These are phyloP conservation scores for Petroica traversi DNA, from an alignment of 2,113 vertebrate genomes.

Conservation along the genomic window DNA sequence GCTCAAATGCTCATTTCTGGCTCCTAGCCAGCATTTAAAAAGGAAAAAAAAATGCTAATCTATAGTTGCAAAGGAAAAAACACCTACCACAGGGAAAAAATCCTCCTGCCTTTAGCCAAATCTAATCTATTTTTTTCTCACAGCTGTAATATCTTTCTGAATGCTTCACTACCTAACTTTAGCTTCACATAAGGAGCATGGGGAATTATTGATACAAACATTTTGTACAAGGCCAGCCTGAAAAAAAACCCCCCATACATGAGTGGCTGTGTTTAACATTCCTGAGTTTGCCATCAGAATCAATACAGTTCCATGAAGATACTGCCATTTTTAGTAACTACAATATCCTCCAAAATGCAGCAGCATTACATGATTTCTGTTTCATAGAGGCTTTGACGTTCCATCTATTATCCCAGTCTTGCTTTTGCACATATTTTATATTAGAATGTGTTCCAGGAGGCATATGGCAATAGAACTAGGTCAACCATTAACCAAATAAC, in stretches of 20 bases:
- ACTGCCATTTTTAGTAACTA: slow-evolving; percentile 16
- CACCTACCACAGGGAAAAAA: slow-evolving; percentile 17
- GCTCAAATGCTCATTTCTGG: slow-evolving; percentile 16
- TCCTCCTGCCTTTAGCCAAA: slow-evolving; percentile 43
- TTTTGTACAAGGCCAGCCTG: background rate
- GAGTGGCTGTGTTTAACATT: background rate
- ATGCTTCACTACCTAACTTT: slow-evolving; percentile 13
- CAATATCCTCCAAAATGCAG: background rate
- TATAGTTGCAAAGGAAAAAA: slow-evolving; percentile 44
- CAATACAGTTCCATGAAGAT: background rate
- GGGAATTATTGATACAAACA: background rate
- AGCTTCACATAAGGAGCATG: background rate
- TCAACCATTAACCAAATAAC: slow-evolving; percentile 92
- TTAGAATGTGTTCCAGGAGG: slow-evolving; percentile 84
- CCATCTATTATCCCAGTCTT: slow-evolving; percentile 70
- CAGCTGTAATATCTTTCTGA: slow-evolving; percentile 15
- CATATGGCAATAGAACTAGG: slow-evolving; percentile 90
- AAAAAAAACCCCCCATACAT: background rate
- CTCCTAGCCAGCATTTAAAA: slow-evolving; percentile 25
- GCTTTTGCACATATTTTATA: slow-evolving; percentile 78
- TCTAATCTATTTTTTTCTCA: slow-evolving; percentile 49
- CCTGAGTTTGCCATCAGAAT: slow-evolving; percentile 18
- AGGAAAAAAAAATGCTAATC: slow-evolving; percentile 36
- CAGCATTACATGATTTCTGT: slow-evolving; percentile 23
- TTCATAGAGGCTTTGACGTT: slow-evolving; percentile 61